These are phyloP conservation scores for Tauraco erythrolophus DNA, from an alignment of 2,113 vertebrate genomes.

Conservation along the genomic window DNA sequence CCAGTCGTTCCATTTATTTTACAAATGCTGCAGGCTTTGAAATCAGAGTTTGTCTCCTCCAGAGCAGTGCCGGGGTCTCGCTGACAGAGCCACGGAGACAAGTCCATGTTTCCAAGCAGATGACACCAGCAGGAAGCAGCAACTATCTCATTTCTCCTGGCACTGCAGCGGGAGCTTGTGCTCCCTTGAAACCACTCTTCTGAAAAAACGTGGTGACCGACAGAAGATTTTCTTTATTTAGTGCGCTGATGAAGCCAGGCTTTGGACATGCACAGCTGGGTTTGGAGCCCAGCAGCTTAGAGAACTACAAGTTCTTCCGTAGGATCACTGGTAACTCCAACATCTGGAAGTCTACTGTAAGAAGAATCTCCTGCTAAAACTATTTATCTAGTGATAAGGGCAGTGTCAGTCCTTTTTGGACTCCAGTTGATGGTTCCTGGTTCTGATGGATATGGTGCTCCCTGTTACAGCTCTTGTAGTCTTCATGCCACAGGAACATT, in stretches of 20 bases:
- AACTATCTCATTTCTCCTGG: not conserved
- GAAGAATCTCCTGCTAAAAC: not conserved
- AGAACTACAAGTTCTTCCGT: not conserved
- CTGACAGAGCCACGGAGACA: not conserved
- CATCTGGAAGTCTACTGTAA: not conserved
- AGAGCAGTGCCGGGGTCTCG: not conserved
- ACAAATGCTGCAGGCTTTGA: not conserved
- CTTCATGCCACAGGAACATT: not conserved
- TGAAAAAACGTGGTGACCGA: not conserved
- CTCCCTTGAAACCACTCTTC: not conserved
- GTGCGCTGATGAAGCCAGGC: not conserved
- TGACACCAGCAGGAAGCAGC: not conserved
- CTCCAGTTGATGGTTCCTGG: not conserved
- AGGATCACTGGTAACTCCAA: not conserved
- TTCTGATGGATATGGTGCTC: not conserved
- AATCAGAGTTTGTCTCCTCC: not conserved
- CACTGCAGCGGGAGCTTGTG: not conserved
- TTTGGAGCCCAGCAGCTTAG: not conserved
- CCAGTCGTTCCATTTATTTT: not conserved
- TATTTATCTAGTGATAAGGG: not conserved
- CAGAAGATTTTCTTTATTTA: not conserved
- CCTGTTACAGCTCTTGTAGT: not conserved
- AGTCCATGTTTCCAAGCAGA: not conserved
- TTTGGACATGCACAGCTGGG: not conserved
- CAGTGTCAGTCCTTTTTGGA: not conserved